phyloP scores from a whole-genome alignment of 1,140 invertebrate genomes.

The Mercenaria mercenaria region DNA sequence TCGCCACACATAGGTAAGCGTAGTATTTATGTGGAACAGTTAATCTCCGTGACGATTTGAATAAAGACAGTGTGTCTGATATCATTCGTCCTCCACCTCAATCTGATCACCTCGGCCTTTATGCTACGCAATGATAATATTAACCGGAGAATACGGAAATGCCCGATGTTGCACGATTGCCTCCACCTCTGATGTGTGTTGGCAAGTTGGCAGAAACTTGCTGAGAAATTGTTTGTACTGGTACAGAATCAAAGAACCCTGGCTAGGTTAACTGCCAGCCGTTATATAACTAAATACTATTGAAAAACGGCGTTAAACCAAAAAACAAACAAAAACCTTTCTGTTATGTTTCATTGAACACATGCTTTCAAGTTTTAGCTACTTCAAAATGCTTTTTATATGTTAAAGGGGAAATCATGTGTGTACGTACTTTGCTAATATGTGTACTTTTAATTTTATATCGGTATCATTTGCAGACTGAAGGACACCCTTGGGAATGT shows the following conservation, averaged over 20 bases:
- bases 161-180: not conserved
- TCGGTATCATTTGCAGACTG: constrained; percentile 74
- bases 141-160: too few relatives aligned
- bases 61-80: not conserved
- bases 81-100: too few relatives aligned
- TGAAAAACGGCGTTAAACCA: not conserved
- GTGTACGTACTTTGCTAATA: too few relatives aligned
- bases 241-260: too few relatives aligned
- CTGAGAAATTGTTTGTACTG: too few relatives aligned
- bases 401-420: too few relatives aligned
- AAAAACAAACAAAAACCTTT: not conserved
- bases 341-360: not conserved
- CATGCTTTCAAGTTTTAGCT: too few relatives aligned
- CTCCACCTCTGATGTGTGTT: not conserved
- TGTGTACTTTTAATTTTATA: not conserved
- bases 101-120: too few relatives aligned
- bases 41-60: not conserved
- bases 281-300: not conserved
- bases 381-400: too few relatives aligned
- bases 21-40: not conserved
- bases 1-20: constrained; percentile 80
- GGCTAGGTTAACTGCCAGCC: too few relatives aligned
- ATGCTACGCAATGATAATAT: too few relatives aligned
- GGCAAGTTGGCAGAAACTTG: not conserved
- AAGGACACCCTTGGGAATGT: constrained; percentile 79